These are phyloP conservation scores for Pipistrellus pygmaeus DNA, from an alignment of 2,797 vertebrate genomes.

Conservation along the genomic window DNA sequence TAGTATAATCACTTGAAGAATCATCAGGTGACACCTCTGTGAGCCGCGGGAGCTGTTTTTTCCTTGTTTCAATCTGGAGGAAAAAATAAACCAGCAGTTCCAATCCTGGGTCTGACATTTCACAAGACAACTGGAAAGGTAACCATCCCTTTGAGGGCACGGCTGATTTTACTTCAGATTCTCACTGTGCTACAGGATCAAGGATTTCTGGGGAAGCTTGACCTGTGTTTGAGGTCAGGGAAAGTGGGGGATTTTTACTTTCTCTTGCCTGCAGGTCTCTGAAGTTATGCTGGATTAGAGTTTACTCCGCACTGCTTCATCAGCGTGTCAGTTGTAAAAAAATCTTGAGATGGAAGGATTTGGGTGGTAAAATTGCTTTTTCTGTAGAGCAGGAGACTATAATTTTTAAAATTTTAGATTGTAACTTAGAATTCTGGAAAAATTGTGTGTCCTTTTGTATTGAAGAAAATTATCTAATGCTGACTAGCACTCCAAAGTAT, in stretches of 20 bases:
- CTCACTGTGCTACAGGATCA: constrained; percentile 81
- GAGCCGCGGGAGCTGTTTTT: constrained; percentile 61
- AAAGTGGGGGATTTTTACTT: constrained; percentile 84
- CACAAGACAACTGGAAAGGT: constrained; percentile 57
- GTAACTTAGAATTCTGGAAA: neutral
- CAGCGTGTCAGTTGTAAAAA: constrained; percentile 84
- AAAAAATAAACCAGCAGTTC: constrained; percentile 70
- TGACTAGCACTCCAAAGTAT: neutral
- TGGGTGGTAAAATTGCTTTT: constrained; percentile 84
- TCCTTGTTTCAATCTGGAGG: constrained; percentile 78
- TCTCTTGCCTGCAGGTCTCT: constrained; percentile 74
- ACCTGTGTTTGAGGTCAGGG: constrained; percentile 78
- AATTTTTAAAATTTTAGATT: constrained; percentile 28
- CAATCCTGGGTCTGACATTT: constrained; percentile 82
- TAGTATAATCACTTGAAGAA: constrained; percentile 81
- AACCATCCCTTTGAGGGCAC: constrained; percentile 75
- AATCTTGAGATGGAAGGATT: constrained; percentile 89
- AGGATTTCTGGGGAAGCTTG: constrained; percentile 75
- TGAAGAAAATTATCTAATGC: constrained; percentile 21
- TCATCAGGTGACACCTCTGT: constrained; percentile 62
- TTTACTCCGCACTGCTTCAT: constrained; percentile 86
- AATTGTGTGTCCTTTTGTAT: constrained; percentile 35
- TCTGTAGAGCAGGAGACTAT: neutral
- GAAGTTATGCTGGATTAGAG: constrained; percentile 83
- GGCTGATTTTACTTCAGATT: constrained; percentile 87